Percentiles rank a stretch among this genome's conserved stretches.
These are phyloP conservation scores for Sminthurides aquaticus DNA, from an alignment of 2,888 invertebrate species.

Conservation along the genomic window DNA sequence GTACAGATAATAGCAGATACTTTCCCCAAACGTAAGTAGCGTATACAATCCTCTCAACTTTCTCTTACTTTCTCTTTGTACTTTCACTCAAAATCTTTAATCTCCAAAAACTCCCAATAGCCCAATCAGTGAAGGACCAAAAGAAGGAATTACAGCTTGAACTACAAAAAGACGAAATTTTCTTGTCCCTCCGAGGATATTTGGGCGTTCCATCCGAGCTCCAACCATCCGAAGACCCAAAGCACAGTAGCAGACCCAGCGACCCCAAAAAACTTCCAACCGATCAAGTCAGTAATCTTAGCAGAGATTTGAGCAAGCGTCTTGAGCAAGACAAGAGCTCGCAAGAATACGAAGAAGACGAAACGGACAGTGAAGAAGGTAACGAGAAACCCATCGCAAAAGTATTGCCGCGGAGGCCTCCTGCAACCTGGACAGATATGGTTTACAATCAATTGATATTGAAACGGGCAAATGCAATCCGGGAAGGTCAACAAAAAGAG, in stretches of 20 bases:
- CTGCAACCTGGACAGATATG: slow-evolving; percentile 30
- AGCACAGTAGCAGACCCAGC: background rate
- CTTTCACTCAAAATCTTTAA: too few relatives aligned
- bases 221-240: background rate
- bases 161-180: slow-evolving; percentile 17
- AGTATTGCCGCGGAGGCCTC: slow-evolving; percentile 14
- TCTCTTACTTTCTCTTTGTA: too few relatives aligned
- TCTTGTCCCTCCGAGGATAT: slow-evolving; percentile 23
- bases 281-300: background rate
- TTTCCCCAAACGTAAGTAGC: slow-evolving; percentile 32
- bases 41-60: too few relatives aligned
- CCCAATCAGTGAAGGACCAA: background rate
- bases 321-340: too few relatives aligned
- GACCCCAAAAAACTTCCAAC: background rate
- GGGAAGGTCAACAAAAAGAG: background rate
- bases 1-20: slow-evolving; percentile 28
- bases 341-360: too few relatives aligned
- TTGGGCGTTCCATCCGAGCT: slow-evolving; percentile 10
- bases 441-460: slow-evolving; percentile 37
- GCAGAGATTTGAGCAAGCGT: too few relatives aligned
- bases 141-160: slow-evolving; percentile 8
- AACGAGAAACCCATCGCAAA: slow-evolving; percentile 11
- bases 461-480: slow-evolving; percentile 27
- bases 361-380: background rate
- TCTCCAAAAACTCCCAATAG: background rate